phyloP scores from a whole-genome alignment of 2,888 invertebrate genomes.

The Agrochola lota region DNA sequence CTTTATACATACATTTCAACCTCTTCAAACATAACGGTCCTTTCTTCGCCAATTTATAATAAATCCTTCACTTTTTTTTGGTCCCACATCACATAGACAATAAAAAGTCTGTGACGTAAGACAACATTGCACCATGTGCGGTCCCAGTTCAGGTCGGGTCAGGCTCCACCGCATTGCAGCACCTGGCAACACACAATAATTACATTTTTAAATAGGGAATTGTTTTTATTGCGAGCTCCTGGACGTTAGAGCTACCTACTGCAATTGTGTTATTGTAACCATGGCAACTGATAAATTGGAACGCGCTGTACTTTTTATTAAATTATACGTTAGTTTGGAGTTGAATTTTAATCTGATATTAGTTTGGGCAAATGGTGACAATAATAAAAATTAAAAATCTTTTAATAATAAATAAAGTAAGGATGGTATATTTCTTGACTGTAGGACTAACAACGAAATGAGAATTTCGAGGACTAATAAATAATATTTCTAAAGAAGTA shows the following conservation, averaged over 20 bases:
- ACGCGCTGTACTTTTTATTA: not conserved
- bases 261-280: constrained; percentile 24
- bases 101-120: constrained; percentile 50
- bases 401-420: not conserved
- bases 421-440: not conserved
- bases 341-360: constrained; percentile 3
- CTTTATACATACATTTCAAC: constrained; percentile 12
- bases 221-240: constrained; percentile 25
- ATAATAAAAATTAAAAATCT: too few relatives aligned
- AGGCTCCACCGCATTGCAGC: constrained; percentile 60
- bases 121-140: constrained; percentile 50
- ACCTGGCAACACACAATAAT: constrained; percentile 40
- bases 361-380: not conserved
- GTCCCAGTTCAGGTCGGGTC: constrained; percentile 31
- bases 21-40: constrained; percentile 39
- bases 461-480: constrained; percentile 19
- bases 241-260: constrained; percentile 1
- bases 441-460: constrained; percentile 14
- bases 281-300: constrained; percentile 10
- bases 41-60: constrained; percentile 33
- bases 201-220: constrained; percentile 47
- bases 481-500: constrained; percentile 18
- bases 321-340: not conserved
- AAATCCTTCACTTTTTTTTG: constrained; percentile 40
- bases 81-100: constrained; percentile 16